Base-by-base conservation (phyloP, 2,888 invertebrate species). In the Aleiodes testaceus region DNA sequence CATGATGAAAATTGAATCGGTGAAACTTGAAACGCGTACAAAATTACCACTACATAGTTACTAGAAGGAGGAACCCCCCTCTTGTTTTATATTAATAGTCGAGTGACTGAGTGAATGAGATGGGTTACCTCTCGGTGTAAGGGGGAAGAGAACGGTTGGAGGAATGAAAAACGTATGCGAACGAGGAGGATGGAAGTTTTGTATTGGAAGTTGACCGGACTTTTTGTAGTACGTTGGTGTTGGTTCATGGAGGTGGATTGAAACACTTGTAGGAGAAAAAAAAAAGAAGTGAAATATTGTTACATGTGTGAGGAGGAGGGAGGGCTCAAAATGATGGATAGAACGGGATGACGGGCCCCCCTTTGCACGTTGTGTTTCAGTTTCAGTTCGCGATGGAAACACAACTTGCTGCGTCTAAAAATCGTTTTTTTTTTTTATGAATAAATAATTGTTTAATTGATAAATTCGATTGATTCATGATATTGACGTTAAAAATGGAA, bases 81-180 rank as follows among this genome's bases (percentile, higher is more conserved):
- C 36, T 36, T 36, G 36, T 36, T 86, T 85, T 85, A 85, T 85
- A 85, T 87, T 86, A 87, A 87, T 86, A 85, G 86, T 84, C 83
- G 81, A 83, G 83, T 80, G 81, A 83, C 81, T 82, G 81, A 81
- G 84, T 72, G 72, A 75, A 74, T 72, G 73, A 64, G 76, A 73
- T 36, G 36, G 36, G 59, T 59, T 59, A 59, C 59, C 59, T 59
- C 36, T 36, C 14, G 30, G 30, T 14, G 36, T 26, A 36, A 71
- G 70, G 70, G 72, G 55, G 66, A 61, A 52, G 36, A 63, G 59
- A 44, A n/a, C 59, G 70, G 45, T 69, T 65, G 73, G 69, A 49
- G 63, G 68, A 45, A 52, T 36, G 66, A 61, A 71, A 69, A 76
- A 72, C 49, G 30, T 18, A 52, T 75, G 76, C 74, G 73, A 73